These are phyloP conservation scores for Heliconius erato DNA, from an alignment of 2,888 invertebrate genomes.

Conservation along the genomic window DNA sequence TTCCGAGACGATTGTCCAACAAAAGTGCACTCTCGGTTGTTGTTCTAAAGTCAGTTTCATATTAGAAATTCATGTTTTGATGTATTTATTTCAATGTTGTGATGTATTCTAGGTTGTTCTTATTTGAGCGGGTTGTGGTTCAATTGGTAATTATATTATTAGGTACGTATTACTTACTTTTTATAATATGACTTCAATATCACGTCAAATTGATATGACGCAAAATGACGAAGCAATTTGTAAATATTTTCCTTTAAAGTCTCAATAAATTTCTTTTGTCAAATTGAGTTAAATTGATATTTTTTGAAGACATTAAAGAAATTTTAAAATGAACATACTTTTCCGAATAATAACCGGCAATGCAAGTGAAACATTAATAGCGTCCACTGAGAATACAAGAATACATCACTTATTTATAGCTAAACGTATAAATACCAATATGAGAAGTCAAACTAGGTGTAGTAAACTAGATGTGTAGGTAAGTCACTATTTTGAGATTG, in stretches of 20 bases:
- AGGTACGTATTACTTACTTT: neutral
- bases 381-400: conserved; percentile 4
- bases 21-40: conserved; percentile 24
- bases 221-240: too few relatives aligned
- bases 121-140: neutral
- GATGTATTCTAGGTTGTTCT: conserved; percentile 15
- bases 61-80: neutral
- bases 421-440: conserved; percentile 13
- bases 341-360: neutral
- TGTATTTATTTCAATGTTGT: neutral
- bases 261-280: too few relatives aligned
- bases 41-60: conserved; percentile 19
- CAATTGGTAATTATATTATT: neutral
- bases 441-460: conserved; percentile 18
- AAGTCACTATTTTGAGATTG: conserved; percentile 16
- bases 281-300: too few relatives aligned
- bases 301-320: neutral
- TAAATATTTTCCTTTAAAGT: too few relatives aligned
- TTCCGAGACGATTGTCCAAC: conserved; percentile 37
- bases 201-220: too few relatives aligned
- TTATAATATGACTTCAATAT: too few relatives aligned
- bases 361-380: conserved; percentile 5
- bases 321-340: neutral
- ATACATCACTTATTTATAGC: conserved; percentile 20
- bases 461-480: too few relatives aligned